Conservation (phyloP, 2,113 vertebrate genomes). For the Saguinus imperator region DNA sequence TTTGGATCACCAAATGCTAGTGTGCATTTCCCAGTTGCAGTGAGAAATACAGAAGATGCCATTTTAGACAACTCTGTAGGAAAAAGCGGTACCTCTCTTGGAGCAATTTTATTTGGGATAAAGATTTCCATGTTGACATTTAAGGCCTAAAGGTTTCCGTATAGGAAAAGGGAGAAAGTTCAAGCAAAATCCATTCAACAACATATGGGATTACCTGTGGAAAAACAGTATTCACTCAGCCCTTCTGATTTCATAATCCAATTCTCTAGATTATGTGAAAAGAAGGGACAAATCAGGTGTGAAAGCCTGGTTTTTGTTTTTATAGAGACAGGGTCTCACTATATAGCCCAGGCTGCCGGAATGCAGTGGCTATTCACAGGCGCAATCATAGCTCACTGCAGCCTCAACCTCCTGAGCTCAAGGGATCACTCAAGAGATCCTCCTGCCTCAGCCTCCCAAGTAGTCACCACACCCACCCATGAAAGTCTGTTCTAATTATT, state of each 20-base stretch:
- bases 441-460: neutral
- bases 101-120: neutral
- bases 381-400: neutral
- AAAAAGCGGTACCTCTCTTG: neutral
- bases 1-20: neutral
- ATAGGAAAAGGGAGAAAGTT: neutral
- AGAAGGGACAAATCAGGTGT: neutral
- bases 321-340: neutral
- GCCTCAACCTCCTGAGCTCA: neutral
- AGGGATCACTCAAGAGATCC: neutral
- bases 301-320: neutral
- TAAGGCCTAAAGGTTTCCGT: neutral
- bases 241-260: neutral
- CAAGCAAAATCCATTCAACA: conserved; percentile 13
- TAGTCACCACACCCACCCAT: neutral
- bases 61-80: conserved; percentile 26
- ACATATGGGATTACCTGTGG: neutral
- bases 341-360: neutral
- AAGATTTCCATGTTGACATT: conserved; percentile 52
- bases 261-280: neutral
- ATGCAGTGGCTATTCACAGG: neutral
- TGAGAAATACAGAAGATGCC: neutral
- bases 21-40: neutral
- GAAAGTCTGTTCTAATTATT: conserved; percentile 8
- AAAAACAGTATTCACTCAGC: neutral